Conservation (phyloP, 1,140 invertebrate genomes). For the Bombus terrestris region DNA sequence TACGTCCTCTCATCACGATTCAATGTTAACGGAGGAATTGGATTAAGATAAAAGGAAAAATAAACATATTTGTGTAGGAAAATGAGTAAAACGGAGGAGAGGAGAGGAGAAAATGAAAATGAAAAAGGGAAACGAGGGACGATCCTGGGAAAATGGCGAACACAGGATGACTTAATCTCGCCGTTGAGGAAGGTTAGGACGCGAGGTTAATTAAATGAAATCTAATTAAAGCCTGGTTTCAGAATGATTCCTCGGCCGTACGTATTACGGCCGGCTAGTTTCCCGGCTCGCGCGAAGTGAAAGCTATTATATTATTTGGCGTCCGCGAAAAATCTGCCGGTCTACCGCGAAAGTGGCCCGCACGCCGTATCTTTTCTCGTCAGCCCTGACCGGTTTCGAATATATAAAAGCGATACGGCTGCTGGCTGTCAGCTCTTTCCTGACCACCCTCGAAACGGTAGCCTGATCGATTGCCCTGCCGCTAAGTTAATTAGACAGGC, state of each 20-base stretch:
- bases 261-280: constrained; percentile 53
- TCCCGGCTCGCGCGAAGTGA: constrained; percentile 74
- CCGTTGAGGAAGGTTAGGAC: not conserved
- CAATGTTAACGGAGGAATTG: constrained; percentile 9
- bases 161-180: constrained; percentile 33
- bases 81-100: not conserved
- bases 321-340: constrained; percentile 63
- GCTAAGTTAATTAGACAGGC: constrained; percentile 16
- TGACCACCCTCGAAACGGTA: constrained; percentile 60
- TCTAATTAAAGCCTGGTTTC: constrained; percentile 46
- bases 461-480: not conserved
- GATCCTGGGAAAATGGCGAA: constrained; percentile 23
- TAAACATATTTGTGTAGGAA: too few species aligned
- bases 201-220: constrained; percentile 44
- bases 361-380: constrained; percentile 75
- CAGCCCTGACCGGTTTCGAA: constrained; percentile 77
- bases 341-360: constrained; percentile 75
- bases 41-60: not conserved
- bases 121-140: not conserved
- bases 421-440: constrained; percentile 53
- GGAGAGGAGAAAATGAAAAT: too few species aligned
- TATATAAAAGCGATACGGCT: constrained; percentile 67
- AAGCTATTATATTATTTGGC: constrained; percentile 81
- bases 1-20: constrained; percentile 4
- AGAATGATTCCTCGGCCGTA: constrained; percentile 32